phyloP scores from a whole-genome alignment of 1,140 invertebrate species.

The Platyscapa corneri region DNA sequence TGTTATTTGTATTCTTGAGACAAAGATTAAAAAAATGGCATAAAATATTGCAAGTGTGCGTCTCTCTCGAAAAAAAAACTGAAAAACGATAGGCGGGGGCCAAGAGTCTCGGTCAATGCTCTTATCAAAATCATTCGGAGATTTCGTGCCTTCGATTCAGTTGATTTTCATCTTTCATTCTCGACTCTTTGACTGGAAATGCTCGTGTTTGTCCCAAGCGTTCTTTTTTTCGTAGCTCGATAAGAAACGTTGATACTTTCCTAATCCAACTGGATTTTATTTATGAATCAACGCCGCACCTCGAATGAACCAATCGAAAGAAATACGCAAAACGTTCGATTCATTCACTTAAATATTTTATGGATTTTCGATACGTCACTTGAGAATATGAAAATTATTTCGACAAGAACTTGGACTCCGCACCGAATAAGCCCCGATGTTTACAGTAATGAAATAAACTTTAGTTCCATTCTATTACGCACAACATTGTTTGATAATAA shows the following conservation, averaged over 20 bases:
- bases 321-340: background rate
- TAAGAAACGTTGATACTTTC: background rate
- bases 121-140: conserved; percentile 64
- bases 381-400: background rate
- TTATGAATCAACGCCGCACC: background rate
- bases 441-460: no score
- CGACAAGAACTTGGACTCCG: background rate
- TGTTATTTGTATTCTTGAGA: background rate
- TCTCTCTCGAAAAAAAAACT: background rate
- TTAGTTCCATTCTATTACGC: no score
- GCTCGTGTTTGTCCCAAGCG: background rate
- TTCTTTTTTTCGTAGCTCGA: background rate
- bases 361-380: background rate
- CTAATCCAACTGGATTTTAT: background rate
- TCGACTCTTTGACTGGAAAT: background rate
- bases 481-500: no score
- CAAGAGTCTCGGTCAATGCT: conserved; percentile 64
- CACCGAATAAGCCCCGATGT: no score
- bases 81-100: conserved; percentile 54
- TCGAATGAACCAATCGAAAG: no score
- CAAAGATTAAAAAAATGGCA: background rate
- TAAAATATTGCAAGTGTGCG: background rate
- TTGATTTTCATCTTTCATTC: conserved; percentile 31
- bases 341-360: conserved; percentile 15
- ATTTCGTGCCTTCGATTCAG: conserved; percentile 47